phyloP scores from a whole-genome alignment of 2,888 invertebrate genomes.

The Drosophila macrothrix region DNA sequence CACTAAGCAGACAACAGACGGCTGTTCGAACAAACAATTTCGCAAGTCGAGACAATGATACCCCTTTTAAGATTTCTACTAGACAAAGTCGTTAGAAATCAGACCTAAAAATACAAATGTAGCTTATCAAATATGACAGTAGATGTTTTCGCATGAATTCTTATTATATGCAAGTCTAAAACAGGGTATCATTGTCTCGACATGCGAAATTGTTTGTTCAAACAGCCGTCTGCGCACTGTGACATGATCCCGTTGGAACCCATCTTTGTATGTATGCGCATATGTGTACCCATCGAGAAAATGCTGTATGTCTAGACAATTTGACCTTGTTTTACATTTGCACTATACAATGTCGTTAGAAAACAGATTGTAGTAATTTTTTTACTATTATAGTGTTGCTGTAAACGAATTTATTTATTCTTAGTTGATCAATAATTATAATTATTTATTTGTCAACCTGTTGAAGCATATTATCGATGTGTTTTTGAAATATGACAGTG shows the following conservation, averaged over 20 bases:
- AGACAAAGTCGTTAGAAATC: background rate
- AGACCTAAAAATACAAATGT: background rate
- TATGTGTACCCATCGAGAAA: too few species aligned
- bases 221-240: background rate
- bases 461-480: background rate
- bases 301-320: too few species aligned
- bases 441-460: background rate
- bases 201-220: background rate
- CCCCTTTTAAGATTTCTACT: background rate
- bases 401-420: background rate
- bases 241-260: too few species aligned
- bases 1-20: background rate
- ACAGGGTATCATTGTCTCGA: background rate
- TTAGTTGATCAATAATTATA: background rate
- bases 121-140: background rate
- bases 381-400: background rate
- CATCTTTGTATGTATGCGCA: too few species aligned
- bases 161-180: too few species aligned
- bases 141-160: background rate
- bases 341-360: background rate
- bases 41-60: background rate
- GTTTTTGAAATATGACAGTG: constrained; percentile 2
- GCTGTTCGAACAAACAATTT: background rate
- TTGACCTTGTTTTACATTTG: background rate
- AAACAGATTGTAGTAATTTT: background rate